Conservation (phyloP, 1,140 invertebrate genomes). For the Drosophila athabasca region DNA sequence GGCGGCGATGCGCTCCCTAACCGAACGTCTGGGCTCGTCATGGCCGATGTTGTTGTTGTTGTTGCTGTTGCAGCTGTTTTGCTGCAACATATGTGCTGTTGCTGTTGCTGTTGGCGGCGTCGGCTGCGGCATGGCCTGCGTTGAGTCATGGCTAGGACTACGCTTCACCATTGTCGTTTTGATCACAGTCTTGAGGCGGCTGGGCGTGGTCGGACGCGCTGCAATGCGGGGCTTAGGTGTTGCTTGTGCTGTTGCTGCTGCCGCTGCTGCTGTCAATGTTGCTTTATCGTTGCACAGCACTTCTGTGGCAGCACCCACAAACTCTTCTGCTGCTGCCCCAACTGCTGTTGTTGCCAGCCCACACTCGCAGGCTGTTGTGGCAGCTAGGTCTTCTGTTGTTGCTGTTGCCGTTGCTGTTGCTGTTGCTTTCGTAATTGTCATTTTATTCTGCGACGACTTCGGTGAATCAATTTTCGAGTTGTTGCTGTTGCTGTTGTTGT, state of each 20-base stretch:
- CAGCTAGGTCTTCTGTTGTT: constrained; percentile 34
- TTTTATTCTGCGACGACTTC: constrained; percentile 74
- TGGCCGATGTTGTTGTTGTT: constrained; percentile 31
- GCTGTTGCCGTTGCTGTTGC: constrained; percentile 41
- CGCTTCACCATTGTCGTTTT: constrained; percentile 83
- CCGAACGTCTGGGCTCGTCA: constrained; percentile 75
- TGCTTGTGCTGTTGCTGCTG: constrained; percentile 40
- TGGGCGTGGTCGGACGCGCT: constrained; percentile 78
- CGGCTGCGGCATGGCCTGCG: constrained; percentile 37
- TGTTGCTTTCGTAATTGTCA: constrained; percentile 76
- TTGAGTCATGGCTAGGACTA: constrained; percentile 83
- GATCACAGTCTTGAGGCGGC: constrained; percentile 83
- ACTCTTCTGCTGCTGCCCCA: constrained; percentile 49
- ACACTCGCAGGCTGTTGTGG: constrained; percentile 63
- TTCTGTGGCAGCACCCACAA: constrained; percentile 80
- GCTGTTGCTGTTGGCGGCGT: constrained; percentile 22
- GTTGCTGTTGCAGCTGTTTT: constrained; percentile 54
- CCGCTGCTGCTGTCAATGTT: constrained; percentile 65
- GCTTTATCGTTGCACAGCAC: constrained; percentile 75
- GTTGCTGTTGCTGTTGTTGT: constrained; percentile 36
- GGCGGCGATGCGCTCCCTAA: constrained; percentile 81
- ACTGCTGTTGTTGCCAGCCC: constrained; percentile 59
- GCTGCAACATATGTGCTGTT: constrained; percentile 59
- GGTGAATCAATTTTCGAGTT: constrained; percentile 69
- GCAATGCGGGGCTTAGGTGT: constrained; percentile 73